Evolutionary conservation across 2,113 vertebrate species (phyloP), one percentile per base, ranked within the genome.

Genomic region (Trematomus loennbergii): DNA sequence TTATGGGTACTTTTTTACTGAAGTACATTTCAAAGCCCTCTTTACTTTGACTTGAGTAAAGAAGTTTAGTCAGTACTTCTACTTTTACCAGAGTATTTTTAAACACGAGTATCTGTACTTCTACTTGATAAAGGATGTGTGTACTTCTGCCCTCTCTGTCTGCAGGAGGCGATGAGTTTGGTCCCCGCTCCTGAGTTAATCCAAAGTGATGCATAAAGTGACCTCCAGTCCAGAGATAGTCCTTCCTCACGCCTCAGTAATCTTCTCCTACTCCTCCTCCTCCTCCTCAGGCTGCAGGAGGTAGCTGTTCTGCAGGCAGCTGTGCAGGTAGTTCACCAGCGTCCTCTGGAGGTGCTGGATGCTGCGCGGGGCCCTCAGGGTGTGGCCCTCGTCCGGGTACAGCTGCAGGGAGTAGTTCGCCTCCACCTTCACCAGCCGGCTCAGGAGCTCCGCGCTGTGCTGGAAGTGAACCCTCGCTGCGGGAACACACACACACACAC

Each of bases 371-470:
- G 91, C 93, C 67, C 90, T 84, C 29, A 96, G 90, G 52, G 36
- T 9, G 82, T 96, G 95, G 61, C 95, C 95, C 84, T 96, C 95
- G 5, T 96, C 96, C 10, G 95, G 96, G 72, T 96, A 96, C 55
- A 96, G 92, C 94, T 96, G 95, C 78, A 95, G 92, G 0, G 94
- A 94, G 86, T 96, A 96, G 92, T 96, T 96, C 75, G 94, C 94
- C 22, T 95, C 95, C 25, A 92, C 91, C 81, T 91, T 94, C 73
- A 96, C 94, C 68, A 96, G 89, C 13, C 93, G 94, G 87, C 88
- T 94, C 63, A 96, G 87, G 43, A 96, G 94, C 82, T 96, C 96
- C 3, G 96, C 96, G 1, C 94, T 96, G 83, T 96, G 96, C 85
- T 96, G 95, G 90, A 96, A 96, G 87, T 96, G 95, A 0, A 96